phyloP scores from a whole-genome alignment of 2,113 vertebrate species.

The Phaethon lepturus region DNA sequence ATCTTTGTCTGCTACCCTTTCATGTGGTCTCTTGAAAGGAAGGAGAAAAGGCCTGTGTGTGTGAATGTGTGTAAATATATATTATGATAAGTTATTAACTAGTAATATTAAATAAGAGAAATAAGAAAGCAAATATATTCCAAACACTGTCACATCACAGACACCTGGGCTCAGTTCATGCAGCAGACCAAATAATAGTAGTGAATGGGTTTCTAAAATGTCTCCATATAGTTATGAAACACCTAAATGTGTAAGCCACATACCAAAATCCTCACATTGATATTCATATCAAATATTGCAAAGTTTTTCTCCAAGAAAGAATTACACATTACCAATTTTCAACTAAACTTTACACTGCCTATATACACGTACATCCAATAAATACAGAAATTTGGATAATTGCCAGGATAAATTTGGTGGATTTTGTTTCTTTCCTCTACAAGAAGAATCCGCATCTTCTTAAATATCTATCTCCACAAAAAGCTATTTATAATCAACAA shows the following conservation, averaged over 20 bases:
- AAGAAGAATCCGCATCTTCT: background rate
- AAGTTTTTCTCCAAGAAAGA: background rate
- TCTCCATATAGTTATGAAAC: background rate
- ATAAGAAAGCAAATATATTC: background rate
- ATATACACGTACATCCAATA: background rate
- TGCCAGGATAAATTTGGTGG: background rate
- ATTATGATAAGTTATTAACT: background rate
- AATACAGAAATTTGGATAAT: background rate
- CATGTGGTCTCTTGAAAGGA: constrained; percentile 1
- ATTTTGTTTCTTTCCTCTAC: background rate
- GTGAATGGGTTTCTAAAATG: background rate
- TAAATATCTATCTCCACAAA: background rate
- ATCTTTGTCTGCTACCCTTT: constrained; percentile 10
- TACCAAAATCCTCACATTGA: background rate
- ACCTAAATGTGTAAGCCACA: background rate
- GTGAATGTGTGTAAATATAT: background rate
- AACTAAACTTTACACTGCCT: background rate
- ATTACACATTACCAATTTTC: background rate
- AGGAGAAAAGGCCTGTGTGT: background rate
- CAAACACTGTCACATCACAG: background rate
- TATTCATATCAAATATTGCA: background rate
- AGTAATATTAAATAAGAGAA: background rate
- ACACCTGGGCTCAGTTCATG: background rate
- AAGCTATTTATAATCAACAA: background rate
- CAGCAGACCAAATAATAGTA: background rate